These are phyloP conservation scores for Pseudomyrmex gracilis DNA, from an alignment of 1,140 invertebrate species.

Conservation along the genomic window DNA sequence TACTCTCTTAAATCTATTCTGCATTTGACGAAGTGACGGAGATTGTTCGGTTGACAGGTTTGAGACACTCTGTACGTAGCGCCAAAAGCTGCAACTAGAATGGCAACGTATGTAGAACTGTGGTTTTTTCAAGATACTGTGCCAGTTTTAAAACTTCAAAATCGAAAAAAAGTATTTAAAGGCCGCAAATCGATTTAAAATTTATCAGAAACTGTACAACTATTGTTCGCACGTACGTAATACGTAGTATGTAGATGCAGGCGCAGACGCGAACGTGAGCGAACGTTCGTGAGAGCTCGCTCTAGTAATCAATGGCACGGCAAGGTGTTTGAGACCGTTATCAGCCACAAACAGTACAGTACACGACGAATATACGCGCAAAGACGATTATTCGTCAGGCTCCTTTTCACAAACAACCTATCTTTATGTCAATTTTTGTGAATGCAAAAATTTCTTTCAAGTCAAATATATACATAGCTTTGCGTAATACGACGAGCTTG, in stretches of 20 bases:
- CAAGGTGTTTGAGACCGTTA: constrained; percentile 51
- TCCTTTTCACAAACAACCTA: not conserved
- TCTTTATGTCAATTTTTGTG: no score
- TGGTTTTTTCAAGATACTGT: no score
- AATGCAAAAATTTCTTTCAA: not conserved
- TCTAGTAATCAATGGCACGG: constrained; percentile 71
- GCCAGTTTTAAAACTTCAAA: no score
- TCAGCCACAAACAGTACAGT: constrained; percentile 13
- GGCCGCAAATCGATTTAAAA: not conserved
- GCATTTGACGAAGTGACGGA: no score
- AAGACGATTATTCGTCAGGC: not conserved
- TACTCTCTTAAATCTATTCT: no score
- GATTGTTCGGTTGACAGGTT: not conserved
- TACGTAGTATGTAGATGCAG: not conserved
- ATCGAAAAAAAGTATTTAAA: no score
- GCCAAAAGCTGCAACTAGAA: not conserved
- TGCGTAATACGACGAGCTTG: not conserved
- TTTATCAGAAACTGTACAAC: not conserved
- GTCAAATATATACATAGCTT: not conserved
- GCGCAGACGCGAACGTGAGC: constrained; percentile 55
- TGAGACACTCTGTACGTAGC: not conserved
- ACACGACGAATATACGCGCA: constrained; percentile 1
- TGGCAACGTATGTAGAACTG: no score
- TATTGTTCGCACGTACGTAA: not conserved
- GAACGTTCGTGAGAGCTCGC: constrained; percentile 29